Evolutionary conservation across 1,140 invertebrate species (phyloP).

Genomic region (Ericerus pela): DNA sequence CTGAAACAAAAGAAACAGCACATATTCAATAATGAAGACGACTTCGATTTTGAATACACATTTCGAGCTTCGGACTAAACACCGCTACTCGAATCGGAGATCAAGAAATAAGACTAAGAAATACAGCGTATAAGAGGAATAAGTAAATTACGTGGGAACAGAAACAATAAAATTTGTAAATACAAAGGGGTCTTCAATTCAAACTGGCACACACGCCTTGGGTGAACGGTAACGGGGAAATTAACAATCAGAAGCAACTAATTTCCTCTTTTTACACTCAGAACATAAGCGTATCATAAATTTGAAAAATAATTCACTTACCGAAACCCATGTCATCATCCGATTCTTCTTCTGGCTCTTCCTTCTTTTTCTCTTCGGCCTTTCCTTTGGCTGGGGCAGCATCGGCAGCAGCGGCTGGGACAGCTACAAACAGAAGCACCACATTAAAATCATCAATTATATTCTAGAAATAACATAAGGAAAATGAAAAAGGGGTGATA

Average conservation of each 20-base stretch:
- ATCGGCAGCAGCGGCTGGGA: constrained; percentile 46
- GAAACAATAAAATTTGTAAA: background rate
- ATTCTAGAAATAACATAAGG: background rate
- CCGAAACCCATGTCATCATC: constrained; percentile 95
- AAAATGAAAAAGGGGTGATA: background rate
- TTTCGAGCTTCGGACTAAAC: background rate
- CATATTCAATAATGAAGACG: background rate
- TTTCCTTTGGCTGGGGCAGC: constrained; percentile 47
- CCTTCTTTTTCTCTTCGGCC: constrained; percentile 68
- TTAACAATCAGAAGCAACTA: background rate
- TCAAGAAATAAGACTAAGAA: background rate
- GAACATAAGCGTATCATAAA: background rate
- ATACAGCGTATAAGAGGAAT: constrained; percentile 4
- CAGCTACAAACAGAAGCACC: constrained; percentile 26
- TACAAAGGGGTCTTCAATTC: background rate
- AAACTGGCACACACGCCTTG: background rate
- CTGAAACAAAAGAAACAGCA: constrained; percentile 13
- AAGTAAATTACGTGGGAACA: background rate
- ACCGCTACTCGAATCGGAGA: background rate
- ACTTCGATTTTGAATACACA: background rate
- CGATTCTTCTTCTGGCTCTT: constrained; percentile 62
- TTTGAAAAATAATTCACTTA: constrained; percentile 30
- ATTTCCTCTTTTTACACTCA: background rate
- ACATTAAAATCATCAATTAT: background rate
- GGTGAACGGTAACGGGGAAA: background rate